Evolutionary conservation across 2,888 invertebrate species (phyloP), one percentile per base, ranked within the genome.

Genomic region (Serrognathus titanus): DNA sequence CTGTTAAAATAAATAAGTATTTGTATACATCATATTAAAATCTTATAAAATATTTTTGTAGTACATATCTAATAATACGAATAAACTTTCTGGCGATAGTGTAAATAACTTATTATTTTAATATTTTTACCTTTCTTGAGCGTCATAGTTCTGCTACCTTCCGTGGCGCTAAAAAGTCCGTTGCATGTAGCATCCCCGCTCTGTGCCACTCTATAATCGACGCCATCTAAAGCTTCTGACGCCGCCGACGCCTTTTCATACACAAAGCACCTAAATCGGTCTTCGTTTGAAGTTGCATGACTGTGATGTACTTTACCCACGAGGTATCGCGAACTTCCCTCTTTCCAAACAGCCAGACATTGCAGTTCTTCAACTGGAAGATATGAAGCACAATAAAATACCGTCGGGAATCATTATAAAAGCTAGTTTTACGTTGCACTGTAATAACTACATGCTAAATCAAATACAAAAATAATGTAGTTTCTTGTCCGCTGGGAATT

Each of bases 131-230:
- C 89, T 86, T 87, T 85, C 71, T 85, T 87, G 40, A 93, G 80
- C 46, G 88, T 88, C 90, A 93, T 90, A 11, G 91, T 92, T 61
- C 91, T 81, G 16, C 90, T 89, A 0, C 92, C 92, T 71, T 93
- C 94, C 62, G 89, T 89, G 46, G 95, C 92, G 70, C 93, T 92
- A 77, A 93, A 92, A 55, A 94, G 83, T 13, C 95, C 94, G 75
- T 94, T 94, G 78, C 95, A 95, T 35, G 94, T 94, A 55, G 94
- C 94, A 76, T 95, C 94, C 7, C 93, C 94, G 50, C 92, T 93
- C 79, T 94, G 94, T 3, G 94, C 92, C 65, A 94, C 87, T 71
- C 90, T 83, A 79, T 90, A 93, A 76, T 90, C 89, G 59, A 88
- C 84, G 55, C 71, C 73, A 54, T 75, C 77, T 49, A 72, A 64